These are phyloP conservation scores for Apocrypta bakeri DNA, from an alignment of 1,140 invertebrate species.

Conservation along the genomic window DNA sequence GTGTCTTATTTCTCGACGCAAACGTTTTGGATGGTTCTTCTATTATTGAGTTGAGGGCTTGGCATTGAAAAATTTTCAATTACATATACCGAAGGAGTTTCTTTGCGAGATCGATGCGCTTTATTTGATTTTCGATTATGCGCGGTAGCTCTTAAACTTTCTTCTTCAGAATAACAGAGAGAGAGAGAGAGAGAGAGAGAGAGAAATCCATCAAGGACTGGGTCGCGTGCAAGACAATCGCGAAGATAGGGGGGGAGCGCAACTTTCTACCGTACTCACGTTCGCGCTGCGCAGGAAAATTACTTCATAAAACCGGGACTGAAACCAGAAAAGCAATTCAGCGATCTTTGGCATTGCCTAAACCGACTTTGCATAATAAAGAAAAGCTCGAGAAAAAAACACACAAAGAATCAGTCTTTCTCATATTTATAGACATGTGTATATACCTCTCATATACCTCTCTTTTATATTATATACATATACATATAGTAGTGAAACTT, in stretches of 20 bases:
- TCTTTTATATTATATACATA: no score
- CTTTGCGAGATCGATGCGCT: not conserved
- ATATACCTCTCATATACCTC: no score
- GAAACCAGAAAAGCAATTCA: constrained; percentile 30
- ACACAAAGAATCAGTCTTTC: not conserved
- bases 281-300: not conserved
- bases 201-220: no score
- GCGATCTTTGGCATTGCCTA: not conserved
- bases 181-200: no score
- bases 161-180: no score
- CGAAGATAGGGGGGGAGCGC: no score
- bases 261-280: no score
- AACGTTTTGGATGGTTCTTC: not conserved
- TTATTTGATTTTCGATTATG: not conserved
- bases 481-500: constrained; percentile 4
- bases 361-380: constrained; percentile 34
- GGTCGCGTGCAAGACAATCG: no score
- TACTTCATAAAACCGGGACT: not conserved
- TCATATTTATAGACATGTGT: not conserved
- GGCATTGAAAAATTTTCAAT: not conserved
- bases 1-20: not conserved
- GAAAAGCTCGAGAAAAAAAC: not conserved
- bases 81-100: not conserved
- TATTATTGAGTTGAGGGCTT: constrained; percentile 28
- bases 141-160: no score